Base-by-base conservation (phyloP, 2,797 vertebrate genomes). In the Myripristis murdjan region DNA sequence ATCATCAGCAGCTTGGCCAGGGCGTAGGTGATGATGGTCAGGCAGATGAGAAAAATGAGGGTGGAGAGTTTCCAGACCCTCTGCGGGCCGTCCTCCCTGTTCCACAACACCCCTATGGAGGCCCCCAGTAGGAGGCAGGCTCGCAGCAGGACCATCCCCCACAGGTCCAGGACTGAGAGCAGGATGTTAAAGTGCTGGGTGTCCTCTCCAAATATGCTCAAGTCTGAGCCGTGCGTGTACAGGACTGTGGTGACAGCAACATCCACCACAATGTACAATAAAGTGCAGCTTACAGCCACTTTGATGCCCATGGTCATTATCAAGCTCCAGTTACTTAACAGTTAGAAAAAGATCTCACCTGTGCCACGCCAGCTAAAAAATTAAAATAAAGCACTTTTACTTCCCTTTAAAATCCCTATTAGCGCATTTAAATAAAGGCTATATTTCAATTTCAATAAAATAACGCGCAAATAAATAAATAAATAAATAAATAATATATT, bases 1-100 rank as follows among this genome's bases (percentile, higher is more conserved):
- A 96, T 95, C 58, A 99, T 95, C 83, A 99, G 94, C 92, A 99
- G 83, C 88, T 98, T 98, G 73, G 89, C 91, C 88, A 97, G 59
- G 60, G 95, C 82, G 5, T 96, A 98, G 77, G 95, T 95, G 73
- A 95, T 91, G 79, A 95, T 76, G 0, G 90, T 73, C 55, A 98
- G 89, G 87, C 95, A 96, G 80, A 96, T 0, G 0, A 98, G 49
- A 1, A 94, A 75, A 4, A 96, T 89, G 60, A 93, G 86, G 4
- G 85, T 89, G 70, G 83, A 64, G 0, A 94, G 90, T 0, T 81
- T 83, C 18, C 85, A 75, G 5, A 97, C 94, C 68, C 97, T 94
- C 33, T 26, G 73, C 0, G 96, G 96, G 9, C 97, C 97, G 0
- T 96, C 93, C 15, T 86, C 76, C 0, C 90, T 90, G 89, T 98